These are phyloP conservation scores for Cryptus viduatorius DNA, from an alignment of 2,888 invertebrate species.

Conservation along the genomic window DNA sequence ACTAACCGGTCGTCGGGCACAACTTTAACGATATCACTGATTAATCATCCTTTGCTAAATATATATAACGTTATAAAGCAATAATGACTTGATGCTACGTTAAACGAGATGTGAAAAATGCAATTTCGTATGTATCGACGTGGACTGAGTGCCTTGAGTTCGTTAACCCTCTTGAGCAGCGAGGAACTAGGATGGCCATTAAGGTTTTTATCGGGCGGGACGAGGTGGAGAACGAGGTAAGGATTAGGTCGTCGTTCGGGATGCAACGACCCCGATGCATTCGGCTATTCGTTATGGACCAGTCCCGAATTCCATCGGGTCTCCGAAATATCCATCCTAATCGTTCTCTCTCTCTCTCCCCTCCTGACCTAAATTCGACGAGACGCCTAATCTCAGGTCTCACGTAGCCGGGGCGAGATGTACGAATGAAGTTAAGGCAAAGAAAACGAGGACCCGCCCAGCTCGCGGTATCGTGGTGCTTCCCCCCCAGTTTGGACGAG, in stretches of 20 bases:
- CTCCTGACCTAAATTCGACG: conserved; percentile 68
- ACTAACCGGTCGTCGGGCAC: conserved; percentile 7
- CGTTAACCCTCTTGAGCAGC: conserved; percentile 7
- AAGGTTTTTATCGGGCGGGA: background rate
- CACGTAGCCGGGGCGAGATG: conserved; percentile 11
- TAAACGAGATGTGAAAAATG: conserved; percentile 3
- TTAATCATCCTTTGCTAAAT: background rate
- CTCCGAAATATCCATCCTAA: conserved; percentile 5
- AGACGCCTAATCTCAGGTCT: conserved; percentile 53
- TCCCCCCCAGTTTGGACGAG: conserved; percentile 20
- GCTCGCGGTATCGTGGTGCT: conserved; percentile 47
- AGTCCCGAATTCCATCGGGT: conserved; percentile 31
- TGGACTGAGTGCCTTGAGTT: conserved; percentile 1
- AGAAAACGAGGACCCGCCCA: conserved; percentile 69
- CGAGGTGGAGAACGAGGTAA: background rate
- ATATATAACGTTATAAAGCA: background rate
- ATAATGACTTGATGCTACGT: background rate
- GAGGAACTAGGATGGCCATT: conserved; percentile 2
- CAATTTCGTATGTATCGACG: background rate
- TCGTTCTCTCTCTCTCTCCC: conserved; percentile 39
- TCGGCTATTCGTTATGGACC: conserved; percentile 8
- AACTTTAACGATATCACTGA: conserved; percentile 5
- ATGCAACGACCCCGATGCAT: conserved; percentile 53
- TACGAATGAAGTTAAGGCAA: conserved; percentile 28
- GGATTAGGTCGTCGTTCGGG: conserved; percentile 28